Percentiles rank a stretch among this genome's conserved stretches.
phyloP scores from a whole-genome alignment of 23 tunicate species.

The Trididemnum miniatum region DNA sequence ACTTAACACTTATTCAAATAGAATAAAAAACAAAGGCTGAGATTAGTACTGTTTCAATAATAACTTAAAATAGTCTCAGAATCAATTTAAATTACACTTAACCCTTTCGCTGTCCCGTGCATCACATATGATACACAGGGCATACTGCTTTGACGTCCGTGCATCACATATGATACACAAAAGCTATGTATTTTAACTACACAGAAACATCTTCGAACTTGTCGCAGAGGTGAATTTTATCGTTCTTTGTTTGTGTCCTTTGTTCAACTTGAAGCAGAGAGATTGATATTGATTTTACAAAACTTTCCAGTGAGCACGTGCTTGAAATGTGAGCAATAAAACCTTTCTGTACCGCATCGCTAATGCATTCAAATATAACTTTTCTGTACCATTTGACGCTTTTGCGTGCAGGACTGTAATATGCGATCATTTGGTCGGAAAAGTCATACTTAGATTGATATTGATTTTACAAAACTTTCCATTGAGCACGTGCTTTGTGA shows the following conservation, averaged over 20 bases:
- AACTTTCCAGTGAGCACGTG: conserved; percentile 35
- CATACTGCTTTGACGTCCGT: conserved; percentile 30
- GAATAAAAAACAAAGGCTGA: too few species aligned
- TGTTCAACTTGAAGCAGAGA: conserved; percentile 30
- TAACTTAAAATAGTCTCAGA: too few species aligned
- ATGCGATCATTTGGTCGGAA: conserved; percentile 33
- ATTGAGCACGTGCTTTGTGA: conserved; percentile 26
- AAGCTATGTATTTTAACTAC: conserved; percentile 28
- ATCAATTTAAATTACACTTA: too few species aligned
- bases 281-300: conserved; percentile 33
- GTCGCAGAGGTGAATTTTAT: conserved; percentile 30
- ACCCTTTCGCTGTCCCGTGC: conserved; percentile 39
- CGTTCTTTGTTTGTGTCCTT: not conserved
- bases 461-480: conserved; percentile 33
- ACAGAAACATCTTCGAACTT: conserved; percentile 32
- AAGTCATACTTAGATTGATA: conserved; percentile 28
- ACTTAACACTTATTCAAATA: too few species aligned
- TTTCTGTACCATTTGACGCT: conserved; percentile 30
- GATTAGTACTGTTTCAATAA: too few species aligned
- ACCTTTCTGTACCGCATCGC: conserved; percentile 28
- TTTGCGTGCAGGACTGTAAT: conserved; percentile 32
- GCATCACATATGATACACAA: conserved; percentile 28
- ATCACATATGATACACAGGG: conserved; percentile 32
- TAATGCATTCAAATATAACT: conserved; percentile 28
- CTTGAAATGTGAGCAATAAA: conserved; percentile 4